Base-by-base conservation (phyloP, 2,888 invertebrate species). In the Colletes collaris region DNA sequence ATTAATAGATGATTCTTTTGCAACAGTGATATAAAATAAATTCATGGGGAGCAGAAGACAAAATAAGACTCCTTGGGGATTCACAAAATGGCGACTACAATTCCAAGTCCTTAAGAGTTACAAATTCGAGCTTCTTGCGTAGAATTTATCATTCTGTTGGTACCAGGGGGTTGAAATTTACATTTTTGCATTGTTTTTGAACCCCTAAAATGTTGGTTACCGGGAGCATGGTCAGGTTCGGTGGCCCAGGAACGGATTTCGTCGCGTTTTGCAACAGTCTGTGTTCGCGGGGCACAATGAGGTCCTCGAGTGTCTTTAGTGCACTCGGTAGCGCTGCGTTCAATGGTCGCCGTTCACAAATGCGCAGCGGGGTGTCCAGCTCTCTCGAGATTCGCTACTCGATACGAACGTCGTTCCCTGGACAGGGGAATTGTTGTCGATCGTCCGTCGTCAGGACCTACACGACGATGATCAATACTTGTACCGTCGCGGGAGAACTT, bases 351-450 rank as follows among this genome's bases (percentile, higher is more conserved):
- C 86, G 88, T 86, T 89, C 87, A 92, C 92, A 92, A 92, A 92
- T 92, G 92, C 92, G 85, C 92, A 92, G 92, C 92, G 83, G 92
- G 92, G 87, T 83, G 89, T 89, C 90, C 84, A 81, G 75, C 86
- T 86, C 89, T 84, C 89, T 91, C 83, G 89, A 92, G 90, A 92
- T 92, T 90, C 88, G 90, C 90, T 90, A 90, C 90, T 92, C 90
- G 91, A 92, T 91, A 90, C 87, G 90, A 90, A 88, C 86, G 85
- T 87, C 86, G 64, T 59, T 71, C 79, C 27, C 78, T 76, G 72
- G 74, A 62, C 83, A 78, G 88, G 81, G 82, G 86, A 90, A 88
- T 85, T 85, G 83, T 88, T 89, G 90, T 90, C 85, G 82, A 64
- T 62, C 62, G 19, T 46, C 27, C 16, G 2, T 11, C 19, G n/a